Conservation (phyloP, 1,140 invertebrate species). For the Andricus grossulariae region DNA sequence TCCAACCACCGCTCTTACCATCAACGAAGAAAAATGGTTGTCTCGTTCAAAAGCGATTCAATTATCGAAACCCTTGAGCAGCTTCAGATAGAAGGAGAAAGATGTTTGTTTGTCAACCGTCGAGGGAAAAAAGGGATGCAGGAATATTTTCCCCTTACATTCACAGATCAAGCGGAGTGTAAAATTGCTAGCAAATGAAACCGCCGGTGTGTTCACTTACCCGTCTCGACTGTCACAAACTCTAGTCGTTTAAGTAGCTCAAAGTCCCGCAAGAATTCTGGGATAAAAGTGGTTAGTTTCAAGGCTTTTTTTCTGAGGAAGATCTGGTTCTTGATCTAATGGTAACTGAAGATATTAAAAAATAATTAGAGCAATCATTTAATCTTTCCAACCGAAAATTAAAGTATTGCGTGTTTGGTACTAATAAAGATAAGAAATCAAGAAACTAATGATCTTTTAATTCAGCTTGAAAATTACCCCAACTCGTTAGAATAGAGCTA, state of each 20-base stretch:
- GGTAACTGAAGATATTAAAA: background rate
- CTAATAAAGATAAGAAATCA: background rate
- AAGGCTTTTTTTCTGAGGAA: background rate
- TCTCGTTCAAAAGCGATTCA: slow-evolving; percentile 12
- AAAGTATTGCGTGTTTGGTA: background rate
- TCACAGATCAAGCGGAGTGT: slow-evolving; percentile 22
- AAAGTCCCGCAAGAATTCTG: slow-evolving; percentile 11
- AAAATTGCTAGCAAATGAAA: slow-evolving; percentile 32
- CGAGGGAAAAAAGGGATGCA: background rate
- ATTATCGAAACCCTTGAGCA: background rate
- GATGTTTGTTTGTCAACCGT: background rate
- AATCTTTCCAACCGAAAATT: background rate
- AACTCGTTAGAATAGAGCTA: background rate
- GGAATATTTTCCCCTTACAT: slow-evolving; percentile 26
- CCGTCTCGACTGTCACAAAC: slow-evolving; percentile 27
- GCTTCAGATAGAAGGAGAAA: background rate
- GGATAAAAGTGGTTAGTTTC: slow-evolving; percentile 18
- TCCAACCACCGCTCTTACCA: background rate
- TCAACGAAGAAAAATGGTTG: background rate
- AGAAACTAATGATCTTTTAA: background rate
- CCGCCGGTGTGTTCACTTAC: slow-evolving; percentile 26
- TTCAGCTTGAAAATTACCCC: background rate
- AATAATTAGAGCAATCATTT: background rate
- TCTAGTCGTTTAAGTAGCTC: slow-evolving; percentile 17
- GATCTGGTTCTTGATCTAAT: background rate